Conservation (phyloP, 1,140 invertebrate species). For the Bombus fervidus region DNA sequence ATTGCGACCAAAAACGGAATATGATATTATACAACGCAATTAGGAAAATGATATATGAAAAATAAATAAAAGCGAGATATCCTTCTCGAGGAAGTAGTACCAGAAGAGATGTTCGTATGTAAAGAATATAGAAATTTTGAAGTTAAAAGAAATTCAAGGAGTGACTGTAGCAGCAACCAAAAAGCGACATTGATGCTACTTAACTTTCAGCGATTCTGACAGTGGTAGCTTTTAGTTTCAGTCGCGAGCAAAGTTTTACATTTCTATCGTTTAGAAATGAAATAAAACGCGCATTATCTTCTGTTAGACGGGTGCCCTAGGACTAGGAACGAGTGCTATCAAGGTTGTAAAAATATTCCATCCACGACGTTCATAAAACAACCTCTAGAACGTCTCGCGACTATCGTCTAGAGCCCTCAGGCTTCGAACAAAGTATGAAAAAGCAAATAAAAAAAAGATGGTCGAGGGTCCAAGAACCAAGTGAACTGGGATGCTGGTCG, state of each 20-base stretch:
- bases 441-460: not conserved
- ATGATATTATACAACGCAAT: too few relatives aligned
- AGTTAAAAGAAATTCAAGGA: too few relatives aligned
- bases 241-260: too few relatives aligned
- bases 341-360: not conserved
- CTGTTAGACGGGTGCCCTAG: too few relatives aligned
- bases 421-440: not conserved
- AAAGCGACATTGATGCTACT: too few relatives aligned
- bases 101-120: too few relatives aligned
- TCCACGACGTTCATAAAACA: not conserved
- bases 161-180: too few relatives aligned
- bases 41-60: too few relatives aligned
- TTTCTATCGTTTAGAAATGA: too few relatives aligned
- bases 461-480: not conserved
- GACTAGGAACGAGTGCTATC: too few relatives aligned
- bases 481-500: constrained; percentile 11
- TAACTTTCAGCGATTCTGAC: not conserved
- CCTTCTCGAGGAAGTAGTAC: not conserved
- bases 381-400: not conserved
- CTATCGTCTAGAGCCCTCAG: not conserved
- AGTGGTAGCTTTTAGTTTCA: not conserved
- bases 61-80: not conserved
- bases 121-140: not conserved
- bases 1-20: too few relatives aligned
- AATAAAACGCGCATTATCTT: too few relatives aligned